Percentiles rank a stretch among this genome's conserved stretches.
phyloP scores from a whole-genome alignment of 2,888 invertebrate species.

The Petrophora chlorosata region DNA sequence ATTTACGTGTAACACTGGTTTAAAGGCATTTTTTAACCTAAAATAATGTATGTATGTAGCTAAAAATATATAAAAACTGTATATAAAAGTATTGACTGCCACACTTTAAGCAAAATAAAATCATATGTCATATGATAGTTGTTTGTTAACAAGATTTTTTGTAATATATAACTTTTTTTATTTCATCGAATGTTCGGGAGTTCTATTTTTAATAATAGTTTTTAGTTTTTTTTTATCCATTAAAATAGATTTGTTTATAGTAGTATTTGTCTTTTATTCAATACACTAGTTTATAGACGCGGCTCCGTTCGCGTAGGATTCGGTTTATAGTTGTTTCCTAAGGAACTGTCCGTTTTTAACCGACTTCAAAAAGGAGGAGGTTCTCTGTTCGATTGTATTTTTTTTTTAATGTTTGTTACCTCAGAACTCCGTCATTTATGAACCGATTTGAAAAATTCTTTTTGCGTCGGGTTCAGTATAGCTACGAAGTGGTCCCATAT shows the following conservation, averaged over 20 bases:
- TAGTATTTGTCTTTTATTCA: constrained; percentile 36
- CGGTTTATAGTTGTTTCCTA: no score
- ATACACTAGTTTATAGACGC: no score
- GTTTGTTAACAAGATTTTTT: constrained; percentile 56
- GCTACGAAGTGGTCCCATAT: no score
- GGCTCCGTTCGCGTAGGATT: no score
- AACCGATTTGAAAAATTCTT: no score
- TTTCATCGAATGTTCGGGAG: constrained; percentile 52
- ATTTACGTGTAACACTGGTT: background rate
- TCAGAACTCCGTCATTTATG: no score
- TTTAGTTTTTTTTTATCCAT: constrained; percentile 77
- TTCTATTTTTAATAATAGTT: constrained; percentile 58
- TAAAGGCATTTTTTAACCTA: constrained; percentile 31
- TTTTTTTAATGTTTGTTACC: no score
- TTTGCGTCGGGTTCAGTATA: no score
- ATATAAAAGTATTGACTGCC: constrained; percentile 50
- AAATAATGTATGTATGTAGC: constrained; percentile 31
- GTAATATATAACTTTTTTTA: constrained; percentile 53
- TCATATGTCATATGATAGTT: constrained; percentile 36
- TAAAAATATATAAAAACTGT: constrained; percentile 34
- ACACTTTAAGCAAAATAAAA: constrained; percentile 40
- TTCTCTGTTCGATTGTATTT: no score
- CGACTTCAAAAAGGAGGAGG: no score
- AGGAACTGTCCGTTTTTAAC: no score
- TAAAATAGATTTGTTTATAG: constrained; percentile 69